phyloP scores from a whole-genome alignment of 2,113 vertebrate species.

The Mohoua ochrocephala region DNA sequence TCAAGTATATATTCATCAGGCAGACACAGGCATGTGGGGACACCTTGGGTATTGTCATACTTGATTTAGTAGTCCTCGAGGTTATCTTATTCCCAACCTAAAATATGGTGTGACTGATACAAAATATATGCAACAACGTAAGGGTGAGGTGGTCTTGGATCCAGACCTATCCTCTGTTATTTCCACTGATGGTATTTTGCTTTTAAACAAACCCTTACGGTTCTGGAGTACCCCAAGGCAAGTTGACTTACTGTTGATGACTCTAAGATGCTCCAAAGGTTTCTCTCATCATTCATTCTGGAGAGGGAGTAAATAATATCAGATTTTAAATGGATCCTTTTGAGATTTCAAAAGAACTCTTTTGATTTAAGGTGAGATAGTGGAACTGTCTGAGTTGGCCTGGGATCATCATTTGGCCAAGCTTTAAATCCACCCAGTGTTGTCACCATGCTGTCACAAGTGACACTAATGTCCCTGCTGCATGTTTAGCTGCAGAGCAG shows the following conservation, averaged over 20 bases:
- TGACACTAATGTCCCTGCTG: neutral
- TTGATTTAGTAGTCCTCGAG: neutral
- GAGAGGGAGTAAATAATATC: neutral
- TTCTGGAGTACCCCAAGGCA: neutral
- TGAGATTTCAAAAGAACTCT: neutral
- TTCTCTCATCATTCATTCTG: neutral
- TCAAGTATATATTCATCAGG: neutral
- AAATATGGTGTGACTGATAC: neutral
- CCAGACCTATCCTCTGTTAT: neutral
- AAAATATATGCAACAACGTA: neutral
- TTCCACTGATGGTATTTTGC: neutral
- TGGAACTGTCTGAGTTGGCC: neutral
- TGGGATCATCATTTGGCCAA: neutral
- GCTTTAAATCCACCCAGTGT: neutral
- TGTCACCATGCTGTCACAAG: neutral
- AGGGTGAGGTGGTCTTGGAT: neutral
- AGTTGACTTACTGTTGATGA: neutral
- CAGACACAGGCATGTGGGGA: neutral
- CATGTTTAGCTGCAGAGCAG: neutral
- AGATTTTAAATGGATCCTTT: neutral
- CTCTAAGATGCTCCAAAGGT: neutral
- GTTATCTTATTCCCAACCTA: neutral
- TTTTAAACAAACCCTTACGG: neutral
- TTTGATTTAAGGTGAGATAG: neutral
- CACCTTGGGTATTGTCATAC: neutral